Conservation (phyloP, 2,797 vertebrate genomes). For the Erithacus rubecula region DNA sequence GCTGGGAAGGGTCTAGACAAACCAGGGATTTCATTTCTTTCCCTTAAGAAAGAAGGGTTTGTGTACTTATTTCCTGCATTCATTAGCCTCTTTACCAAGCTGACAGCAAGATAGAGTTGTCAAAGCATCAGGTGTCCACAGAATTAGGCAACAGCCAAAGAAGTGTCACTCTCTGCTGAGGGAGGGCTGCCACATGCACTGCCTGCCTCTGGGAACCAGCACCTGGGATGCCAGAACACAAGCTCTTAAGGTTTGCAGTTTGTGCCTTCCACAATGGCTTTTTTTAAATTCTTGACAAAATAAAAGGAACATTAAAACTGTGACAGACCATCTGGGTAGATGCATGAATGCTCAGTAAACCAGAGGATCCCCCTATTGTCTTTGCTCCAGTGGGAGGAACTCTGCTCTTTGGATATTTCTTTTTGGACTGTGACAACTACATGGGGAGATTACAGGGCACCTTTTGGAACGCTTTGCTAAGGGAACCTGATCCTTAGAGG, state of each 20-base stretch:
- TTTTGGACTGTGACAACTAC: neutral
- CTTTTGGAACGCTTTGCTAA: neutral
- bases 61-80: neutral
- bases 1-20: neutral
- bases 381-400: neutral
- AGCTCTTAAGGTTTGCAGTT: neutral
- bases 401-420: neutral
- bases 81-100: neutral
- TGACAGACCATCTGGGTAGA: neutral
- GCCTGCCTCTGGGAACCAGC: neutral
- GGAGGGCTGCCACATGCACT: neutral
- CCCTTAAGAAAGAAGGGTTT: neutral
- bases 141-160: neutral
- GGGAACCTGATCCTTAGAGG: neutral
- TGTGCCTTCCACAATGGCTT: neutral
- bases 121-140: neutral
- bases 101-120: neutral
- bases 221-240: neutral
- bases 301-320: neutral
- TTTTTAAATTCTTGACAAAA: neutral
- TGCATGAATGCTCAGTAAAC: neutral
- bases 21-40: neutral
- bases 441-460: neutral
- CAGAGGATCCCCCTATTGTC: neutral
- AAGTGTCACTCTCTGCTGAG: neutral